These are phyloP conservation scores for Ecliptopera silaceata DNA, from an alignment of 2,888 invertebrate species.

Conservation along the genomic window DNA sequence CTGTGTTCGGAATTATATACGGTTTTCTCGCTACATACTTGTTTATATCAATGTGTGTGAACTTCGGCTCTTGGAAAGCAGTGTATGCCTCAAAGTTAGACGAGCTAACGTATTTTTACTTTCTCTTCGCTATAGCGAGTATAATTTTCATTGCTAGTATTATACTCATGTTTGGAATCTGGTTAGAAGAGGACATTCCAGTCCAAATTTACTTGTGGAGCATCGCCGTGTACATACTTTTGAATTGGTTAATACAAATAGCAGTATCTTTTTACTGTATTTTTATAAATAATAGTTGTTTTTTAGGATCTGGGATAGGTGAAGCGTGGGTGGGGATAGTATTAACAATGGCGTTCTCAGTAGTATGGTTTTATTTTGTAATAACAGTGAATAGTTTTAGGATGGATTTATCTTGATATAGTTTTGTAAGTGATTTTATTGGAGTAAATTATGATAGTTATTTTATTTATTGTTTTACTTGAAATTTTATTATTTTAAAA, in stretches of 20 bases:
- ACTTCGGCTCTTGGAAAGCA: constrained; percentile 39
- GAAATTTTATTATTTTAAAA: not conserved
- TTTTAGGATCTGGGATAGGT: constrained; percentile 38
- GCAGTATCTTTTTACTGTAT: constrained; percentile 40
- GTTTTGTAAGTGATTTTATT: constrained; percentile 18
- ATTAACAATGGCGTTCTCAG: constrained; percentile 36
- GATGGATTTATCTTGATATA: constrained; percentile 22
- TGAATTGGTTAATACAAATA: constrained; percentile 41
- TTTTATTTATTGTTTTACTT: not conserved
- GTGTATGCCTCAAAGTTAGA: constrained; percentile 45
- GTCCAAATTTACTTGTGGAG: constrained; percentile 44
- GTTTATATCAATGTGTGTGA: constrained; percentile 39
- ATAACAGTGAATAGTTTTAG: constrained; percentile 46
- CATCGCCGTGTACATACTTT: constrained; percentile 37
- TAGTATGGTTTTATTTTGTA: constrained; percentile 43
- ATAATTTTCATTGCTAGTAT: constrained; percentile 41
- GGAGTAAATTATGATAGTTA: constrained; percentile 1
- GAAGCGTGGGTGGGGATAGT: constrained; percentile 33
- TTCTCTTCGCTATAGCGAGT: constrained; percentile 33
- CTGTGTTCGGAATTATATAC: constrained; percentile 42
- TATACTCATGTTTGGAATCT: constrained; percentile 40
- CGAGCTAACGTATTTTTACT: constrained; percentile 38
- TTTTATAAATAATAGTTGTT: constrained; percentile 38
- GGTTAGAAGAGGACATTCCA: constrained; percentile 28
- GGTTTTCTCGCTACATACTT: constrained; percentile 42